A percentile compares a stretch with the other conserved stretches of the same genome.
phyloP scores from a whole-genome alignment of 2,797 vertebrate species.

The Chloroceryle inda region DNA sequence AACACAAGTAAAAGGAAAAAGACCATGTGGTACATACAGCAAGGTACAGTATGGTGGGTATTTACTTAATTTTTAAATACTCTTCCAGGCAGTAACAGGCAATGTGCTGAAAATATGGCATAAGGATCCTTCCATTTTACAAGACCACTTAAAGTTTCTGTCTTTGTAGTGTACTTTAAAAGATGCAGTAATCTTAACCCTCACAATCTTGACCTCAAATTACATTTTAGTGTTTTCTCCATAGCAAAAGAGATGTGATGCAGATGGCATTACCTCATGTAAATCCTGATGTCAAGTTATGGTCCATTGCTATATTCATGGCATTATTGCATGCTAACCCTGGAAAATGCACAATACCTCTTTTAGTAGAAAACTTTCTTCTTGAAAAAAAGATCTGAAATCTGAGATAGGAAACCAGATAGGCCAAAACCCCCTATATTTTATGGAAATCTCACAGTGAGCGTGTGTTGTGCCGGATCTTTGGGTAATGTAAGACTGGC shows the following conservation, averaged over 20 bases:
- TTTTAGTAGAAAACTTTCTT: neutral
- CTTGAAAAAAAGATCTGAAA: neutral
- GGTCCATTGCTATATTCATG: neutral
- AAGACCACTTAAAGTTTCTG: constrained; percentile 21
- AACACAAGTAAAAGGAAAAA: neutral
- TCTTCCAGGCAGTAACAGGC: neutral
- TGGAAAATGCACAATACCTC: constrained; percentile 13
- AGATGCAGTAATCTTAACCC: constrained; percentile 39
- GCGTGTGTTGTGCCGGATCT: neutral
- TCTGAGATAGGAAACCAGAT: neutral
- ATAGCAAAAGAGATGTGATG: neutral
- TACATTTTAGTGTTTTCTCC: constrained; percentile 11
- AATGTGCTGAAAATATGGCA: constrained; percentile 31
- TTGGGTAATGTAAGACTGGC: neutral
- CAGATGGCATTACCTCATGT: constrained; percentile 54
- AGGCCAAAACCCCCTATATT: neutral
- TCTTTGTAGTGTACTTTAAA: constrained; percentile 39
- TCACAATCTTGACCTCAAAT: constrained; percentile 16
- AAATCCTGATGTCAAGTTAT: neutral
- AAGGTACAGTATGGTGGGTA: neutral
- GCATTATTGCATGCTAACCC: neutral
- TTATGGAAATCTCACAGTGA: neutral
- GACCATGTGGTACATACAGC: neutral
- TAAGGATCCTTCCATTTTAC: constrained; percentile 41
- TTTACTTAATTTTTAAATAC: constrained; percentile 5